Conservation (phyloP, 2,113 vertebrate species). For the Amia ocellicauda region DNA sequence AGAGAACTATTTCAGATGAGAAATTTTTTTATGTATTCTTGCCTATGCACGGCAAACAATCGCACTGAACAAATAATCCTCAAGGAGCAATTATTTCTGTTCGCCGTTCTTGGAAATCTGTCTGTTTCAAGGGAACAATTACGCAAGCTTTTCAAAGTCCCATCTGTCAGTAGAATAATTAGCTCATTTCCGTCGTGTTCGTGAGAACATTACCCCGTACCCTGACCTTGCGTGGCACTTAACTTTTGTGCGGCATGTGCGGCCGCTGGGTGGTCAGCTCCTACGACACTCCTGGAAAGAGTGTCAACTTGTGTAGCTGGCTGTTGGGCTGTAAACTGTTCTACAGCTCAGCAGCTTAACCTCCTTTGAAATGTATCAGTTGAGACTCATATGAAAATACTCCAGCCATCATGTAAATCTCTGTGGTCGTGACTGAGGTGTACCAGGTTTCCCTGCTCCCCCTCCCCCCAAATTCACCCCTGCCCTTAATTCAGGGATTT, state of each 20-base stretch:
- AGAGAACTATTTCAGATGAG: too few relatives aligned
- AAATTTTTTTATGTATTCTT: too few relatives aligned
- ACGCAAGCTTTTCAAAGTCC: background rate
- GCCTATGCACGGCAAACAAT: too few relatives aligned
- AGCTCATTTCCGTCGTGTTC: background rate
- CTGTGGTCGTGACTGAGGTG: too few relatives aligned
- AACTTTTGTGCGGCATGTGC: background rate
- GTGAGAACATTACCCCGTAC: too few relatives aligned
- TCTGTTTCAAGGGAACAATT: background rate
- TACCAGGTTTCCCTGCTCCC: too few relatives aligned
- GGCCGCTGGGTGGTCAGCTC: too few relatives aligned
- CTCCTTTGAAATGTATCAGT: conserved; percentile 15
- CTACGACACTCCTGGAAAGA: background rate
- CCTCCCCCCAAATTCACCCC: too few relatives aligned
- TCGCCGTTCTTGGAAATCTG: background rate
- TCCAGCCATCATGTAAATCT: background rate
- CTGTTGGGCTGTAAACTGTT: conserved; percentile 2
- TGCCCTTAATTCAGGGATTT: too few relatives aligned
- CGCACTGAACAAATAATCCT: too few relatives aligned
- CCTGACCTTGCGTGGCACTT: background rate
- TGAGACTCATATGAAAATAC: background rate
- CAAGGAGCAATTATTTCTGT: too few relatives aligned
- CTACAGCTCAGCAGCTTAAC: conserved; percentile 19
- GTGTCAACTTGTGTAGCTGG: conserved; percentile 13
- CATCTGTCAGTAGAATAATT: conserved; percentile 20